A percentile compares a stretch with the other conserved stretches of the same genome.
Conservation (phyloP, 1,140 invertebrate species). For the Zaprionus tsacasi region DNA sequence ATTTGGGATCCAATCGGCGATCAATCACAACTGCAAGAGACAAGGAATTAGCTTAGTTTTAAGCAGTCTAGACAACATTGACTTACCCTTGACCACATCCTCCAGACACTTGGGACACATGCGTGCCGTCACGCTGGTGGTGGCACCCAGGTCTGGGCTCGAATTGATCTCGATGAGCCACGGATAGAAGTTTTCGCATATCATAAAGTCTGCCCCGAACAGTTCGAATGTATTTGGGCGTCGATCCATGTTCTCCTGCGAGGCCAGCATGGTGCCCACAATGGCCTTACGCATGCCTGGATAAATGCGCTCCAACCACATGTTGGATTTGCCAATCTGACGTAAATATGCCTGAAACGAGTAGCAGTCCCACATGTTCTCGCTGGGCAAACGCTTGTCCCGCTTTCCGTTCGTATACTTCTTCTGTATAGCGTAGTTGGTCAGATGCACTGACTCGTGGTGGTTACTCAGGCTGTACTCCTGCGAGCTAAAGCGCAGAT, state of each 20-base stretch:
- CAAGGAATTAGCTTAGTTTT: neutral
- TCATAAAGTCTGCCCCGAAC: conserved; percentile 97
- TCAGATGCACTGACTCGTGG: conserved; percentile 96
- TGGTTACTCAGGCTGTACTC: conserved; percentile 95
- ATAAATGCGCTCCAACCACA: conserved; percentile 93
- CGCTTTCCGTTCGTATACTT: conserved; percentile 93
- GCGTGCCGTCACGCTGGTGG: conserved; percentile 93
- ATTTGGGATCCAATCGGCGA: conserved; percentile 89
- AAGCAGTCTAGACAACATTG: neutral
- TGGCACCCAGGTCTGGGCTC: conserved; percentile 94
- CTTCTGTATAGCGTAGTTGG: conserved; percentile 96
- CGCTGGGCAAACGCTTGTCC: conserved; percentile 88
- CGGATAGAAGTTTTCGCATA: conserved; percentile 93
- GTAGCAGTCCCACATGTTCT: conserved; percentile 95
- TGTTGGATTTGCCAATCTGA: conserved; percentile 89
- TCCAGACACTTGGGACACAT: conserved; percentile 95
- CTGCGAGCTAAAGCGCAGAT: conserved; percentile 96
- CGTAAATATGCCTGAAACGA: conserved; percentile 90
- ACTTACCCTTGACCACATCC: conserved; percentile 95
- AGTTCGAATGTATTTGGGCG: conserved; percentile 95
- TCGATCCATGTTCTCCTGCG: conserved; percentile 94
- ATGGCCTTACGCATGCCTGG: conserved; percentile 95
- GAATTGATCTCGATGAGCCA: conserved; percentile 98
- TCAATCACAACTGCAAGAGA: conserved; percentile 93
- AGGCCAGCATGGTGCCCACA: conserved; percentile 93